phyloP scores from a whole-genome alignment of 2,888 invertebrate species.

The Sesia apiformis region DNA sequence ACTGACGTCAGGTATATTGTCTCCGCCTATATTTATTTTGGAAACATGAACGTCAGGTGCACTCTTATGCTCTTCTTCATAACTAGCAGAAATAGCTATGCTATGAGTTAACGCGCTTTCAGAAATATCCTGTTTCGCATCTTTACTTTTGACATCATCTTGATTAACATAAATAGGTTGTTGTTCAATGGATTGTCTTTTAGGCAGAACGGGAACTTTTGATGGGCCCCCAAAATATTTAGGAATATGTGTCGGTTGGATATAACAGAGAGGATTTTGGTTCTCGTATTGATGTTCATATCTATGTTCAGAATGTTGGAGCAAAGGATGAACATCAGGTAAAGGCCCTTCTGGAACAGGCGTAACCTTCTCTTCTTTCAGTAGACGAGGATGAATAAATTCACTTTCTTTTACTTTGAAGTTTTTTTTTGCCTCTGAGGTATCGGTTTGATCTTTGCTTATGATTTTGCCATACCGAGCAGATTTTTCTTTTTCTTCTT shows the following conservation, averaged over 20 bases:
- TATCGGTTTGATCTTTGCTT: constrained; percentile 50
- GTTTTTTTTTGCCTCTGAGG: constrained; percentile 70
- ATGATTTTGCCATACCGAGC: constrained; percentile 58
- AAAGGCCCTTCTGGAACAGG: constrained; percentile 61
- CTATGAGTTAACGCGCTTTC: constrained; percentile 62
- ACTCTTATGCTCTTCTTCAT: constrained; percentile 44
- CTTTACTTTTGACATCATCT: constrained; percentile 48
- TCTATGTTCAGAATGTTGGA: constrained; percentile 86
- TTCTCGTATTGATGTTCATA: constrained; percentile 79
- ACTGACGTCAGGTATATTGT: constrained; percentile 28
- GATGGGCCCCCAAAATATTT: constrained; percentile 76
- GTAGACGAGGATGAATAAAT: constrained; percentile 59
- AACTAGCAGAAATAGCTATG: constrained; percentile 61
- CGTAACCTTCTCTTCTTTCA: constrained; percentile 67
- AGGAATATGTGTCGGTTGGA: constrained; percentile 76
- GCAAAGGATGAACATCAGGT: constrained; percentile 77
- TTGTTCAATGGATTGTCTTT: constrained; percentile 40
- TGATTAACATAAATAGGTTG: constrained; percentile 69
- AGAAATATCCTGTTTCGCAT: constrained; percentile 38
- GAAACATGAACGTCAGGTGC: constrained; percentile 74
- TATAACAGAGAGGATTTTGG: constrained; percentile 65
- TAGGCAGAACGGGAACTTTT: constrained; percentile 49
- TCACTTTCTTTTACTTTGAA: constrained; percentile 74
- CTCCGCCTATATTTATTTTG: constrained; percentile 66
- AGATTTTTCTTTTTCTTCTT: constrained; percentile 17